These are phyloP conservation scores for Thereva unica DNA, from an alignment of 2,888 invertebrate species.

Conservation along the genomic window DNA sequence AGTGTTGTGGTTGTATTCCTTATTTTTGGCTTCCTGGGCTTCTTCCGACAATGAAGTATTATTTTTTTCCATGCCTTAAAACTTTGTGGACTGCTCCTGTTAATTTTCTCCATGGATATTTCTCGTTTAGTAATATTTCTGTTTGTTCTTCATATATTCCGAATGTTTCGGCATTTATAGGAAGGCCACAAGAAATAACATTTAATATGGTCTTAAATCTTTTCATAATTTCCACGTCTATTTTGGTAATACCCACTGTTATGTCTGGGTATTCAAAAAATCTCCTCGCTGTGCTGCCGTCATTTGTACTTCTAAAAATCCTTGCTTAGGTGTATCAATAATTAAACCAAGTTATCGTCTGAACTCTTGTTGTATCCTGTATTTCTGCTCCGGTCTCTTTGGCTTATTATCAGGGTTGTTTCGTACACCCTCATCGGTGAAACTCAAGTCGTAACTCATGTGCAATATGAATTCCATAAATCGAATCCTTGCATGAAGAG, in stretches of 20 bases:
- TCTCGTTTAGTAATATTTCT: slow-evolving; percentile 2
- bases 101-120: slow-evolving; percentile 1
- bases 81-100: slow-evolving; percentile 5
- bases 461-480: too few relatives aligned
- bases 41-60: slow-evolving; percentile 8
- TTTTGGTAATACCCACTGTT: slow-evolving; percentile 1
- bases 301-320: background rate
- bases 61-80: slow-evolving; percentile 7
- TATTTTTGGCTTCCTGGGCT: slow-evolving; percentile 11
- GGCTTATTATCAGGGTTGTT: too few relatives aligned
- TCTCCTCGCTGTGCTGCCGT: background rate
- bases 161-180: background rate
- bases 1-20: slow-evolving; percentile 1
- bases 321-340: background rate
- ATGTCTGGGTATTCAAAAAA: slow-evolving; percentile 3
- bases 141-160: background rate
- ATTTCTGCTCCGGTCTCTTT: too few relatives aligned
- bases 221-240: slow-evolving; percentile 2
- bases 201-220: slow-evolving; percentile 7
- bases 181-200: too few relatives aligned
- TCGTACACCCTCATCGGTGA: too few relatives aligned
- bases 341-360: too few relatives aligned
- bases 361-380: too few relatives aligned
- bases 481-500: too few relatives aligned
- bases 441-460: too few relatives aligned